Evolutionary conservation across 1,140 invertebrate genomes (phyloP), one percentile per base, ranked within the genome.

Genomic region (Magallana ariakensis): DNA sequence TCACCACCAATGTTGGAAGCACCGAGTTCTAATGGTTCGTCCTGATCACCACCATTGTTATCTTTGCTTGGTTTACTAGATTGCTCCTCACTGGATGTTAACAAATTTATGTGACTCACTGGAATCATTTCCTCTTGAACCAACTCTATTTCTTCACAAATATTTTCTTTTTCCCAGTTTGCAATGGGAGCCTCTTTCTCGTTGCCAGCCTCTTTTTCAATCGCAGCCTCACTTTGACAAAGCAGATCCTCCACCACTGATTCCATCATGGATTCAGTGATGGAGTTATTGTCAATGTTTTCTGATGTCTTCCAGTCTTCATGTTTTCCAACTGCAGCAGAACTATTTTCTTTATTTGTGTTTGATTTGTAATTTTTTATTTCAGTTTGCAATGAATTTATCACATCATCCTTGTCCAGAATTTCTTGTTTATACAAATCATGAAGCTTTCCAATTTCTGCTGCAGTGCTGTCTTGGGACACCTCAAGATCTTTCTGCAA

Each of bases 401-500:
- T 75, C 66, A 75, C 66, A 75, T 75, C 66, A 33, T 75, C 66
- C 33, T 75, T 75, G 66, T 75, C 66, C 22, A 75, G 22, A 13
- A 75, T 9, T 75, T 75, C 66, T 33, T 75, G 66, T 26, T 75
- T 75, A 75, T 75, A 75, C 0, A 22, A 26, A 26, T 75, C 66
- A 10, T 75, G 66, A 33, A 75, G 19, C 22, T 75, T 19, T 13
- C 33, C 66, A 75, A 75, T 75, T 75, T 75, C 66, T 26, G 22
- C 10, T 13, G 7, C 22, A 3, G 22, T 75, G 22, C 15, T 26
- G 11, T 70, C 66, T 26, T 75, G 66, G 66, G 66, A 75, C 22
- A 26, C 33, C 33, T 75, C 19, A 19, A 58, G 82, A 60, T 84
- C 82, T 60, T 84, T 84, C 57, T 84, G 53, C 55, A 84, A 56